Evolutionary conservation across 2,797 vertebrate genomes (phyloP).

Genomic region (Sciurus carolinensis): DNA sequence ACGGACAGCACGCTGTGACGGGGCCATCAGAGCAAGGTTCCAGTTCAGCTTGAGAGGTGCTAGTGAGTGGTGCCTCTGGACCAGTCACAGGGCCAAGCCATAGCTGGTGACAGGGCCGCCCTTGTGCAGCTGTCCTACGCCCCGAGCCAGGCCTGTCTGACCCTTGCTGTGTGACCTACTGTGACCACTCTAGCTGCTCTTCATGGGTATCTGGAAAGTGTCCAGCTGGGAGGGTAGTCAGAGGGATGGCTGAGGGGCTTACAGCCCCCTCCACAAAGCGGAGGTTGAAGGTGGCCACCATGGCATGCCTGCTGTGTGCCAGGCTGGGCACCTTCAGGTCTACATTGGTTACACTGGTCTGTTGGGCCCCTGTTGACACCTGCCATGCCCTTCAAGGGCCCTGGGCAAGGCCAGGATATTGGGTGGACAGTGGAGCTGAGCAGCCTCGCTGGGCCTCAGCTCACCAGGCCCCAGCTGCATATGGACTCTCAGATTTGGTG

Average conservation of each 20-base stretch:
- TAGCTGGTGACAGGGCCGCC: fast-evolving
- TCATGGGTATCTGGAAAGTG: background rate
- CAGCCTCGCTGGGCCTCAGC: background rate
- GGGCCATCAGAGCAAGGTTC: no score
- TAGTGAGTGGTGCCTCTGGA: background rate
- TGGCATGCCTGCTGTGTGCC: fast-evolving
- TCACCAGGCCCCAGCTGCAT: background rate
- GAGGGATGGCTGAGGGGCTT: background rate
- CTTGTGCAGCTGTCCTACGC: background rate
- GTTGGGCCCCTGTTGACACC: no score
- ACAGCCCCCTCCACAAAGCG: fast-evolving
- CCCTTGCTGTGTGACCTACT: no score
- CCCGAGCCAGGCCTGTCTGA: background rate
- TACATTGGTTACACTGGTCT: background rate
- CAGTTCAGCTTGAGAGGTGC: fast-evolving
- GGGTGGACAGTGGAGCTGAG: background rate
- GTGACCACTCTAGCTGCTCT: background rate
- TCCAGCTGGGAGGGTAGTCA: background rate
- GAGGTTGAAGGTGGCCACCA: fast-evolving
- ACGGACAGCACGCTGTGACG: fast-evolving
- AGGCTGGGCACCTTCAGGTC: background rate
- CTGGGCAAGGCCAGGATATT: background rate
- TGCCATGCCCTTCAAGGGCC: fast-evolving
- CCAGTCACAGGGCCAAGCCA: fast-evolving
- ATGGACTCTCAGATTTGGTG: fast-evolving